Percentiles rank a stretch among this genome's conserved stretches.
These are phyloP conservation scores for Tamandua tetradactyla DNA, from an alignment of 2,797 vertebrate genomes.

Conservation along the genomic window DNA sequence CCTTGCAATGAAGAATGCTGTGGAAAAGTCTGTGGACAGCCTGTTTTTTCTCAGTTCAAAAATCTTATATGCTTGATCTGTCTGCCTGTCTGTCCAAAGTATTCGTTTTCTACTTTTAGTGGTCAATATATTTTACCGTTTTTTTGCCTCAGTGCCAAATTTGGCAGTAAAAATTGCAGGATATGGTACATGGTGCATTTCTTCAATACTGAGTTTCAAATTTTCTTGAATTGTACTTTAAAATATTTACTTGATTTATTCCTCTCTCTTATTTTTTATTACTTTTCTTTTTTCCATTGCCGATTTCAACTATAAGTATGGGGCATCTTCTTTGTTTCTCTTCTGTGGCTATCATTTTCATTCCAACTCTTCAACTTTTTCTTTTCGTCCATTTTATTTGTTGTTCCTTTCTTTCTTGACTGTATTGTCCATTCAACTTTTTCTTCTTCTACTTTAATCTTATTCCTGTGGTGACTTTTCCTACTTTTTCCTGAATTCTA, in stretches of 20 bases:
- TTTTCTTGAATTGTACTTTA: background rate
- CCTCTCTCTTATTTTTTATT: background rate
- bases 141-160: background rate
- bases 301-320: background rate
- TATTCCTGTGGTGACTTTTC: background rate
- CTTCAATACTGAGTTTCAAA: background rate
- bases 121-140: background rate
- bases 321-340: background rate
- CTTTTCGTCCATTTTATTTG: background rate
- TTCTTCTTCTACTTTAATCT: background rate
- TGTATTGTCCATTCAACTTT: background rate
- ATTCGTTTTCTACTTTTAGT: background rate
- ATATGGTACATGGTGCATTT: background rate
- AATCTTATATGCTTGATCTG: background rate
- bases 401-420: background rate
- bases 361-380: background rate
- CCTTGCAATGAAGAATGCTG: background rate
- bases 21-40: background rate
- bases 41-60: background rate
- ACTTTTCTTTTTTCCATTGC: background rate
- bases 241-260: background rate
- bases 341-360: background rate
- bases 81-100: background rate
- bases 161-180: background rate
- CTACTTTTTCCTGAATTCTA: background rate